These are phyloP conservation scores for Metaphire vulgaris DNA, from an alignment of 1,140 invertebrate species.

Conservation along the genomic window DNA sequence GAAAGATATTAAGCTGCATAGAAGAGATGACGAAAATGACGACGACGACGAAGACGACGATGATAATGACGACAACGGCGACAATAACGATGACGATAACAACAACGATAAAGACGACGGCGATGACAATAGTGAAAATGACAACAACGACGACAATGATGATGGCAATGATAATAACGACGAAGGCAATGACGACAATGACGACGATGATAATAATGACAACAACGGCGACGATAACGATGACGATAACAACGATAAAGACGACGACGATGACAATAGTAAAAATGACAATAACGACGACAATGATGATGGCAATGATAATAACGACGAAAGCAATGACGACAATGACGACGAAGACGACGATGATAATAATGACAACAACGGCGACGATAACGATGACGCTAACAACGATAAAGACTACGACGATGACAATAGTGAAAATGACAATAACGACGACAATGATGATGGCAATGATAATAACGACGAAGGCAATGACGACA, in stretches of 20 bases:
- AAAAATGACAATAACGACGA: not conserved
- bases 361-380: constrained; percentile 10
- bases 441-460: too few relatives aligned
- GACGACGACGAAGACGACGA: too few relatives aligned
- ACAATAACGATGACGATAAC: not conserved
- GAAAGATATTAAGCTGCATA: not conserved
- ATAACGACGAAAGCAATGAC: not conserved
- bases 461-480: too few relatives aligned
- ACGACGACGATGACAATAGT: constrained; percentile 7
- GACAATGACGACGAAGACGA: constrained; percentile 12
- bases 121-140: not conserved
- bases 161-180: not conserved
- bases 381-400: not conserved
- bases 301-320: not conserved
- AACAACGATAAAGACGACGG: not conserved
- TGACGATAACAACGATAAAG: not conserved
- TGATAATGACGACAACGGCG: not conserved
- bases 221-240: constrained; percentile 9
- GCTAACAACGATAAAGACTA: too few relatives aligned
- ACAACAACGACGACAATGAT: not conserved
- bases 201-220: constrained; percentile 10
- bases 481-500: too few relatives aligned
- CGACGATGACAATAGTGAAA: too few relatives aligned
- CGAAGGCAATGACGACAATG: not conserved
- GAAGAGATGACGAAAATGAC: not conserved